These are phyloP conservation scores for Tenthredo scrophulariae DNA, from an alignment of 2,888 invertebrate species.

Conservation along the genomic window DNA sequence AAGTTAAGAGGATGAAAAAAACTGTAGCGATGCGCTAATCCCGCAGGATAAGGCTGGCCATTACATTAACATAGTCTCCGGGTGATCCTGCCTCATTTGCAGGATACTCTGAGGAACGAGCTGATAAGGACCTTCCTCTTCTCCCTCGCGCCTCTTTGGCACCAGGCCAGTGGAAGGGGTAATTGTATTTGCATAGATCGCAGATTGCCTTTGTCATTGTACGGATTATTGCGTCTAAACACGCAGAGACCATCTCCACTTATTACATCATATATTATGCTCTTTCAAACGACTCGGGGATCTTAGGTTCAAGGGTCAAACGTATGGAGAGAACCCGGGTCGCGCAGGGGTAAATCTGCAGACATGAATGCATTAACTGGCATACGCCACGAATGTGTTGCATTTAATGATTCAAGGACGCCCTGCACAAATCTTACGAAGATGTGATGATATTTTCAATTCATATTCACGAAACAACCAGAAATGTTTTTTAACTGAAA, in stretches of 20 bases:
- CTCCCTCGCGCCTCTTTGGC: conserved; percentile 21
- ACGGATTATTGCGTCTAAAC: conserved; percentile 65
- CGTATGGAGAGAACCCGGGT: neutral
- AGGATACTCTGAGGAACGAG: conserved; percentile 72
- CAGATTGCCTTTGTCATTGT: conserved; percentile 68
- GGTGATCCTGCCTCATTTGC: conserved; percentile 73
- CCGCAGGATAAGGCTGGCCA: conserved; percentile 68
- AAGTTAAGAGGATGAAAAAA: conserved; percentile 37
- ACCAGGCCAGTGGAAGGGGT: conserved; percentile 59
- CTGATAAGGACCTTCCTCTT: conserved; percentile 70
- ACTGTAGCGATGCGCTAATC: conserved; percentile 66
- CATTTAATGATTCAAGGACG: neutral
- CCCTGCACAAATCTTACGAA: neutral
- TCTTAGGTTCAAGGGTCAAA: neutral
- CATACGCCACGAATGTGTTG: neutral
- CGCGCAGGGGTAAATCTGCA: neutral
- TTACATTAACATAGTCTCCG: conserved; percentile 72
- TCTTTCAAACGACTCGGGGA: neutral
- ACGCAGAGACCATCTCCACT: neutral
- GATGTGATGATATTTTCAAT: neutral
- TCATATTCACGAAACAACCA: neutral
- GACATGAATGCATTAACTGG: neutral
- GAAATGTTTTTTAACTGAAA: neutral
- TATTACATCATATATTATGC: conserved; percentile 26
- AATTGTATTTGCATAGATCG: conserved; percentile 75